Percentiles rank a stretch among this genome's conserved stretches.
These are phyloP conservation scores for Thecocarcelia acutangulata DNA, from an alignment of 2,888 invertebrate species.

Conservation along the genomic window DNA sequence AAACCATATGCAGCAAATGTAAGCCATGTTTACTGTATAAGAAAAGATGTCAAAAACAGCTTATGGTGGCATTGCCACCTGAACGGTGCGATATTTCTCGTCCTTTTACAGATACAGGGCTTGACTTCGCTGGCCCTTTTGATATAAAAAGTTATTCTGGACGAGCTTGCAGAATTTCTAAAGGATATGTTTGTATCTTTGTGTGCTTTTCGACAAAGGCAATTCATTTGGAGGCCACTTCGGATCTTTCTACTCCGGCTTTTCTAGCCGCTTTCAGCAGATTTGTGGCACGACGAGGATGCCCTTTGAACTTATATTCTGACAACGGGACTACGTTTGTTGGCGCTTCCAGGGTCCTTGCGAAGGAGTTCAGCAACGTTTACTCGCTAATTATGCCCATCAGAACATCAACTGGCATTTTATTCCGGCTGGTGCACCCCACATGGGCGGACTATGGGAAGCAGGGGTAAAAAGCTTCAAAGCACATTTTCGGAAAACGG, in stretches of 20 bases:
- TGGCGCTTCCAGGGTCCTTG: too few species aligned
- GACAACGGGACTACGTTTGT: too few species aligned
- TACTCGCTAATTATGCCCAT: not conserved
- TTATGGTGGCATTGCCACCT: not conserved
- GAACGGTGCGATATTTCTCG: not conserved
- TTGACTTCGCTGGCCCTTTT: constrained; percentile 9
- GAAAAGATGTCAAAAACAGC: not conserved
- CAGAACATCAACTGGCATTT: not conserved
- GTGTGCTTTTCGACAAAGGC: constrained; percentile 1
- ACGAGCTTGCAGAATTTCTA: not conserved
- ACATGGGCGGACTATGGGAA: not conserved
- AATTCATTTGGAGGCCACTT: not conserved
- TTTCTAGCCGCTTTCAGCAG: too few species aligned
- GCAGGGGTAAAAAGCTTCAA: not conserved
- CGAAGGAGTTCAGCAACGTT: not conserved
- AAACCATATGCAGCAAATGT: too few species aligned
- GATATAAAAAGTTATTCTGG: not conserved
- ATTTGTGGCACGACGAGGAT: too few species aligned
- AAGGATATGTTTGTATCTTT: constrained; percentile 1
- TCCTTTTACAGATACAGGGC: not conserved
- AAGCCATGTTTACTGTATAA: not conserved
- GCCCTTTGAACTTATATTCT: too few species aligned
- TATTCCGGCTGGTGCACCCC: not conserved
- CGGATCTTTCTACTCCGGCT: not conserved
- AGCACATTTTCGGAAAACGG: not conserved